Evolutionary conservation across 2,797 vertebrate species (phyloP).

Genomic region (Myioborus melanocephalus): DNA sequence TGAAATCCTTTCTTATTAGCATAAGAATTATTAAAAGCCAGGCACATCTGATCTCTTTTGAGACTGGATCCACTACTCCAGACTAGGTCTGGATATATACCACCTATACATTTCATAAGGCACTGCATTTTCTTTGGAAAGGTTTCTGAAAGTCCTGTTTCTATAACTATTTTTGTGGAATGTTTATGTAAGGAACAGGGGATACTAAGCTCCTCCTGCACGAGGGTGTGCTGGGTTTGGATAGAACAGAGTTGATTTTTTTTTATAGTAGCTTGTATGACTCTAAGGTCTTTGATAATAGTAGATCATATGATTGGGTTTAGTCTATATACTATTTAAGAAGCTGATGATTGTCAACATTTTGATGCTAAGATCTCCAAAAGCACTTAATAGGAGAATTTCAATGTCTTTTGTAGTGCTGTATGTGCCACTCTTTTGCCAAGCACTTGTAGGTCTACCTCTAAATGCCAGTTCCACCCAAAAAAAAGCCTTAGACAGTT

Average conservation of each 20-base stretch:
- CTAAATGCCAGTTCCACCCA: background rate
- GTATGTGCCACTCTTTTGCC: background rate
- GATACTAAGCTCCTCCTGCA: background rate
- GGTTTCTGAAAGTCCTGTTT: background rate
- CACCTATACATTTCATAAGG: background rate
- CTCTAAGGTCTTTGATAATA: background rate
- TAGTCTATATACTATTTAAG: background rate
- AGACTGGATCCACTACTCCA: background rate
- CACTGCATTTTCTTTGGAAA: background rate
- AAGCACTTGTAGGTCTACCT: background rate
- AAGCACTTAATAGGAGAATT: background rate
- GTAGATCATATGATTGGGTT: background rate
- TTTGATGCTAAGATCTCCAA: background rate
- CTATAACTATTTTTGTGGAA: background rate
- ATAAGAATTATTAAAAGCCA: background rate
- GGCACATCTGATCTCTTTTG: background rate
- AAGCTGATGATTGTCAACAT: background rate
- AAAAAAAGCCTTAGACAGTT: background rate
- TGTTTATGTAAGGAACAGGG: background rate
- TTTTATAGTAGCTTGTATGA: fast-evolving
- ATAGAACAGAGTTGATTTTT: background rate
- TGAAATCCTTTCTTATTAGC: background rate
- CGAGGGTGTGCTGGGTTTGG: background rate
- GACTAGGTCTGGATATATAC: background rate
- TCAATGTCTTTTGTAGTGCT: background rate